phyloP scores from a whole-genome alignment of 1,140 invertebrate species.

The Chymomyza costata region DNA sequence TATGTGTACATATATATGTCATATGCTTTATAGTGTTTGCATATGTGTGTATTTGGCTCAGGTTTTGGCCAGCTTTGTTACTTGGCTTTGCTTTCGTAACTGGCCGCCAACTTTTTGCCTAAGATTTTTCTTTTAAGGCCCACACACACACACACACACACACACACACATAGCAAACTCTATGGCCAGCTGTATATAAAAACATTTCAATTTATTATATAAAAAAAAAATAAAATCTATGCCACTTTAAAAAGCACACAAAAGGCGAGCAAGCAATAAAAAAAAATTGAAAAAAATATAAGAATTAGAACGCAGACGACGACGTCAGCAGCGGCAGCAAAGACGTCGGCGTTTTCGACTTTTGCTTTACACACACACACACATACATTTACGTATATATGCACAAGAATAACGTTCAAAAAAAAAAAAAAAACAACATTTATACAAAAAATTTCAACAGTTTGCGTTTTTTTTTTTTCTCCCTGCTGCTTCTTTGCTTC shows the following conservation, averaged over 20 bases:
- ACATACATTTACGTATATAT: slow-evolving; percentile 14
- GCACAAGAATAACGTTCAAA: slow-evolving; percentile 4
- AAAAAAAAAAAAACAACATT: not conserved
- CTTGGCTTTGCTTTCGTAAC: slow-evolving; percentile 27
- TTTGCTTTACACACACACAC: slow-evolving; percentile 4
- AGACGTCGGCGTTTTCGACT: slow-evolving; percentile 2
- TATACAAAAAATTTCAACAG: slow-evolving; percentile 30
- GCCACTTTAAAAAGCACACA: slow-evolving; percentile 40
- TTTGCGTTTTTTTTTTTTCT: slow-evolving; percentile 31
- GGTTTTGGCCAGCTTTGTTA: slow-evolving; percentile 8
- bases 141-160: slow-evolving; percentile 1
- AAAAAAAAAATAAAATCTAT: slow-evolving; percentile 35
- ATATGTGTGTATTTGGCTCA: no score
- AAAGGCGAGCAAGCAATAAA: slow-evolving; percentile 13
- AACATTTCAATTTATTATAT: slow-evolving; percentile 39
- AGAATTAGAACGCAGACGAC: slow-evolving; percentile 41
- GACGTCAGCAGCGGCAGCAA: slow-evolving; percentile 26
- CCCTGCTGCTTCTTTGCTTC: slow-evolving; percentile 29
- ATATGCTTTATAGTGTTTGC: no score
- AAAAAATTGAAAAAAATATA: slow-evolving; percentile 33
- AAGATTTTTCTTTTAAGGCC: slow-evolving; percentile 11
- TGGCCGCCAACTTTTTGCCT: slow-evolving; percentile 20
- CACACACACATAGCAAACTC: not conserved
- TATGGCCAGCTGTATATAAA: slow-evolving; percentile 38
- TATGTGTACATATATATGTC: no score